Base-by-base conservation (phyloP, 1,140 invertebrate species). In the Euschistus heros region DNA sequence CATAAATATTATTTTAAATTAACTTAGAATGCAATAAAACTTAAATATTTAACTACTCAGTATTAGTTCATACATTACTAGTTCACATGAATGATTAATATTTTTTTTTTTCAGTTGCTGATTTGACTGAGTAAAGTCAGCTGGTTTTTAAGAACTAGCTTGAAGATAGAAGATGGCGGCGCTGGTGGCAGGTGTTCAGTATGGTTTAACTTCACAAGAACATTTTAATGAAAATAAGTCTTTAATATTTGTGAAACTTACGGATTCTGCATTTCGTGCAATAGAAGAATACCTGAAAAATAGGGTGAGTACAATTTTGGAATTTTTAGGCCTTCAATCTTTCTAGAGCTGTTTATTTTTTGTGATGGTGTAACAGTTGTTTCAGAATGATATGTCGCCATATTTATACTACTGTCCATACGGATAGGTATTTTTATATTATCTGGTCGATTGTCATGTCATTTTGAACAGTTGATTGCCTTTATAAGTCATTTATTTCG, bases 231-330 rank as follows among this genome's bases (percentile, higher is more conserved):
- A 86, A 80, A 86, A 86, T 80, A 94, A 92, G 81, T 86, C 89
- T 74, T 83, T 93, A 76, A 85, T 94, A 77, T 92, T 92, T 81
- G 89, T 94, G 75, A 95, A 94, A 84, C 82, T 94, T 74, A 95
- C 92, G 72, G 92, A 95, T 84, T 94, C 92, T 67, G 89, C 91
- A 70, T 81, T 87, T 71, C 88, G 87, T 80, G 88, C 91, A 74
- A 90, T 95, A 78, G 89, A 94, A 76, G 89, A 94, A 75, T 93
- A 85, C 80, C 77, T 91, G 73, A 86, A 81, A 76, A 89, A 88
- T 81, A 84, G 84, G 84, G 89, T 91, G 80, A 89, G 85, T 83
- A 71, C 42, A 65, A 44, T 66, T 62, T 26, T 22, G 46, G 47
- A 14, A 27, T 30, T 66, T 17, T 24, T 50, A 26, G 54, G 26